A percentile compares a stretch with the other conserved stretches of the same genome.
These are phyloP conservation scores for Labroides dimidiatus DNA, from an alignment of 2,797 vertebrate genomes.

Conservation along the genomic window DNA sequence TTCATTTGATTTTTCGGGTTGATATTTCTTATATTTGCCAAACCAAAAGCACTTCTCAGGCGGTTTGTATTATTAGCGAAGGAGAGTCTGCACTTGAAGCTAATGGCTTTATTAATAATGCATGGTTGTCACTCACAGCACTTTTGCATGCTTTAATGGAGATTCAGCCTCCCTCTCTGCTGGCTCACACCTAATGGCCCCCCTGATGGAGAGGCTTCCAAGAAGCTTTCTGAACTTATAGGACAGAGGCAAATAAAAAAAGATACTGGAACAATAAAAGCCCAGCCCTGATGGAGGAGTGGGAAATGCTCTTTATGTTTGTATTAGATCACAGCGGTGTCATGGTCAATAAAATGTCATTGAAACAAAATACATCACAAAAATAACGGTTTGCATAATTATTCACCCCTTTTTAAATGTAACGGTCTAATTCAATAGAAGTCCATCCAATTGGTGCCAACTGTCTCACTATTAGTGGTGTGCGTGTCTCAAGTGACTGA, in stretches of 20 bases:
- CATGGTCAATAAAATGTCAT: no score
- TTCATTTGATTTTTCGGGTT: no score
- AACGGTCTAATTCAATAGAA: no score
- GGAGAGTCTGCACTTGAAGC: constrained; percentile 17
- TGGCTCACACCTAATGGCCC: constrained; percentile 36
- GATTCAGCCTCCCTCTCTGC: constrained; percentile 25
- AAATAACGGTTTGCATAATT: no score
- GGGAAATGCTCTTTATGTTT: constrained; percentile 5
- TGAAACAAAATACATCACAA: no score
- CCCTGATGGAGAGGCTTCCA: constrained; percentile 43
- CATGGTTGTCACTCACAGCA: constrained; percentile 50
- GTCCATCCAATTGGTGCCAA: no score
- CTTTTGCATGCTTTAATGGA: constrained; percentile 34
- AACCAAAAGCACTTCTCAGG: background rate
- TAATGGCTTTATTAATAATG: constrained; percentile 64
- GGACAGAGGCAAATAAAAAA: constrained; percentile 20
- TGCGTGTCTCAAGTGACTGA: no score
- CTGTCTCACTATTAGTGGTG: no score
- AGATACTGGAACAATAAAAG: constrained; percentile 30
- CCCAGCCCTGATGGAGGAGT: rapidly evolving
- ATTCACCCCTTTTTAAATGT: no score
- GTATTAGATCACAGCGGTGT: constrained; percentile 13
- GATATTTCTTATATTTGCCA: constrained; percentile 1
- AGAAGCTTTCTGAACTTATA: constrained; percentile 37
- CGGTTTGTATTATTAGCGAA: constrained; percentile 2